These are phyloP conservation scores for Stichopus chloronotus DNA, from an alignment of 35 echinoderm and acorn worm species.

Conservation along the genomic window DNA sequence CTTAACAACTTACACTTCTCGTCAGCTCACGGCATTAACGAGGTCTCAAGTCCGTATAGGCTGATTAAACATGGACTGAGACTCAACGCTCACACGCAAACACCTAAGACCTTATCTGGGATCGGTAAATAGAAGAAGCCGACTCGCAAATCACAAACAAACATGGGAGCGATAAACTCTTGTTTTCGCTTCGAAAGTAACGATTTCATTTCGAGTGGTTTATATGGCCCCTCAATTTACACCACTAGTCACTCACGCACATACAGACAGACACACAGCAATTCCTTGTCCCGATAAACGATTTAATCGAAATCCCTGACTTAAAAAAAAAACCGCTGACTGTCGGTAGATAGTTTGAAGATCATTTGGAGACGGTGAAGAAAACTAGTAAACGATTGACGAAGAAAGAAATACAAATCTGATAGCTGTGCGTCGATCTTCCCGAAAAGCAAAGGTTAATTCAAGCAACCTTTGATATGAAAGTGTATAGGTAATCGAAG, in stretches of 20 bases:
- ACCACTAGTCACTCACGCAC: too few relatives aligned
- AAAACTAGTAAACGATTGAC: background rate
- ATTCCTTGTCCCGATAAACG: background rate
- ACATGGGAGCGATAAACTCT: conserved; percentile 16
- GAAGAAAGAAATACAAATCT: background rate
- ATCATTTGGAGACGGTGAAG: background rate
- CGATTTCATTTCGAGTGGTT: background rate
- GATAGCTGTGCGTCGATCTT: too few relatives aligned
- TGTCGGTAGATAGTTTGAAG: background rate
- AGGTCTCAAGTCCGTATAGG: conserved; percentile 9
- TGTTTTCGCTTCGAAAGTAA: conserved; percentile 44
- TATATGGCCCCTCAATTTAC: background rate
- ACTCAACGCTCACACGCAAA: too few relatives aligned
- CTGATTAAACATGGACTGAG: too few relatives aligned
- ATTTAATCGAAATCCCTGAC: background rate
- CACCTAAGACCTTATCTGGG: background rate
- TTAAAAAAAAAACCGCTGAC: background rate
- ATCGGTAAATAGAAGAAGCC: conserved; percentile 25
- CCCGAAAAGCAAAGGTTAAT: background rate
- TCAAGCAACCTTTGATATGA: background rate
- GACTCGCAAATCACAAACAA: conserved; percentile 29
- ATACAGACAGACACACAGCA: too few relatives aligned
- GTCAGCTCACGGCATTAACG: background rate
- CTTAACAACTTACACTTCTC: background rate
- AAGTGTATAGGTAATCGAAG: background rate